These are phyloP conservation scores for Coryphaenoides rupestris DNA, from an alignment of 2,113 vertebrate species.

Conservation along the genomic window DNA sequence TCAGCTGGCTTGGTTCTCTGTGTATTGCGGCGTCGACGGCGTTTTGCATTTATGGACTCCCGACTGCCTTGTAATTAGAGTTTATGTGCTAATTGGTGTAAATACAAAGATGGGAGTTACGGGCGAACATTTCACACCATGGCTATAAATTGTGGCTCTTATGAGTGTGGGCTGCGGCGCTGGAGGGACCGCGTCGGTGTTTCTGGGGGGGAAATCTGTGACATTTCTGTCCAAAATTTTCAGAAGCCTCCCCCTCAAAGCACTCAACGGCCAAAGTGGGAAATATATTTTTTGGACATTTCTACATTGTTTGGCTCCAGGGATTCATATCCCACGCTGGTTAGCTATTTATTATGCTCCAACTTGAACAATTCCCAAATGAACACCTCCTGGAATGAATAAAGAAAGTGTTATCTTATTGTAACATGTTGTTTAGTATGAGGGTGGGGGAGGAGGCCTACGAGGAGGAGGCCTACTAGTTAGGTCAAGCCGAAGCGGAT, in stretches of 20 bases:
- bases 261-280: neutral
- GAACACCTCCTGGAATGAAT: no score
- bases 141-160: constrained; percentile 75
- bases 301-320: no score
- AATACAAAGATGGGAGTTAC: constrained; percentile 83
- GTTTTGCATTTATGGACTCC: constrained; percentile 82
- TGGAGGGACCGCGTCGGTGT: constrained; percentile 34
- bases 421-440: no score
- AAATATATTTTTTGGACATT: constrained; percentile 33
- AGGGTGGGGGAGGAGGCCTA: no score
- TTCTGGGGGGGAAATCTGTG: constrained; percentile 41
- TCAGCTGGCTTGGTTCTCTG: constrained; percentile 78
- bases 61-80: constrained; percentile 85
- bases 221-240: constrained; percentile 53
- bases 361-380: no score
- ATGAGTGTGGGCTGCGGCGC: constrained; percentile 63
- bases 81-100: constrained; percentile 93
- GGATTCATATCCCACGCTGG: no score
- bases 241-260: constrained; percentile 11
- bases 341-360: no score
- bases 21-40: constrained; percentile 55
- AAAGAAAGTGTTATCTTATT: no score
- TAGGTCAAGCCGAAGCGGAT: no score
- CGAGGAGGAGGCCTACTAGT: no score
- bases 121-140: constrained; percentile 74